A percentile compares a stretch with the other conserved stretches of the same genome.
phyloP scores from a whole-genome alignment of 23 tunicate genomes.

The Ciona savignyi region DNA sequence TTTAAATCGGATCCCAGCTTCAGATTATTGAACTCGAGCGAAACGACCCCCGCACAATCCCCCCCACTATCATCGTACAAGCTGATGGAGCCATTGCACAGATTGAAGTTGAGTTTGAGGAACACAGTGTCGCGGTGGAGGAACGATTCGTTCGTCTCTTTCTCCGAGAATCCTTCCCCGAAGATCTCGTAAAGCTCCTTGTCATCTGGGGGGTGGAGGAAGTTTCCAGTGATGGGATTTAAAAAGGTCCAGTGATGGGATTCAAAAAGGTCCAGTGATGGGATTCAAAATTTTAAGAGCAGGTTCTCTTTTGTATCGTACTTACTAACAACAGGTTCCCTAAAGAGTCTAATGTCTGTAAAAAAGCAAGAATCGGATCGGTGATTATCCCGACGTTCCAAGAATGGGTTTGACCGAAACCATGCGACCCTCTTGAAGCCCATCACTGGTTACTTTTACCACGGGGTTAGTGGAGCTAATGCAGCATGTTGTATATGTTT shows the following conservation, averaged over 20 bases:
- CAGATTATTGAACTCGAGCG: slow-evolving; percentile 58
- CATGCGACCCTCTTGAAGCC: no score
- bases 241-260: no score
- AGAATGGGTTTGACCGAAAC: no score
- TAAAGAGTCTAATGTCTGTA: no score
- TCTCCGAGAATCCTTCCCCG: slow-evolving; percentile 44
- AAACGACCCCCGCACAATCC: slow-evolving; percentile 11
- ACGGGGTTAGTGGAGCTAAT: no score
- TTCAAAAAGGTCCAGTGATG: no score
- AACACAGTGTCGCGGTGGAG: slow-evolving; percentile 61
- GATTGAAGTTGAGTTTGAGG: slow-evolving; percentile 49
- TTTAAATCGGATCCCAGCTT: slow-evolving; percentile 45
- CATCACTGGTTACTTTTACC: no score
- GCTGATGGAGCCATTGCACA: slow-evolving; percentile 45
- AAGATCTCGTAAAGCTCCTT: slow-evolving; percentile 71
- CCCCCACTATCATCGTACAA: slow-evolving; percentile 25
- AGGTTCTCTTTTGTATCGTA: not conserved
- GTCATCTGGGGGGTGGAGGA: slow-evolving; percentile 46
- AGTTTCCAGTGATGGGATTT: not conserved
- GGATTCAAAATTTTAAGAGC: no score
- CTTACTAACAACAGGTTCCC: no score
- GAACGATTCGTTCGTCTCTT: slow-evolving; percentile 83
- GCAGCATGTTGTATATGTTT: no score
- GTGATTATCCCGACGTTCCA: not conserved
- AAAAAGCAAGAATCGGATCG: no score